Percentiles rank a stretch among this genome's conserved stretches.
phyloP scores from a whole-genome alignment of 1,140 invertebrate genomes.

The Gonatopus flavifemur region DNA sequence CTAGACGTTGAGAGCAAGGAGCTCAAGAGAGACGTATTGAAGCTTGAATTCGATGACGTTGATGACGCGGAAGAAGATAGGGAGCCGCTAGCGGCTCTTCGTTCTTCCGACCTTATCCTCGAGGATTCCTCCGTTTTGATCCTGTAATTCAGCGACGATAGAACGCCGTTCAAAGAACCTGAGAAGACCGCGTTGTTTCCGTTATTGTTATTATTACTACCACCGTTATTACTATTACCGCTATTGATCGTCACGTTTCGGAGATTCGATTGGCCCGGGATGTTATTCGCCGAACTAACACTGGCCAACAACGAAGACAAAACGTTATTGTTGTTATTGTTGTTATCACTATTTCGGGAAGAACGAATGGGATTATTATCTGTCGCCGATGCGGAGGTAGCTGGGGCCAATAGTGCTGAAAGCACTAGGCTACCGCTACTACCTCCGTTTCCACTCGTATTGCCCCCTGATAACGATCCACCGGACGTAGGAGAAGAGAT shows the following conservation, averaged over 20 bases:
- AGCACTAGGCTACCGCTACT: conserved; percentile 17
- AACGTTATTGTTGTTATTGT: too few relatives aligned
- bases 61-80: conserved; percentile 18
- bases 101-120: conserved; percentile 20
- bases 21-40: conserved; percentile 40
- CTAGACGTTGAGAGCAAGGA: conserved; percentile 37
- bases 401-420: conserved; percentile 18
- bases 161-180: conserved; percentile 41
- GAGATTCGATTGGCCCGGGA: too few relatives aligned
- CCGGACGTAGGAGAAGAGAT: conserved; percentile 18
- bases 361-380: not conserved
- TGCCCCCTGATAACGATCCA: too few relatives aligned
- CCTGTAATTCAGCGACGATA: conserved; percentile 33
- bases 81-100: conserved; percentile 5
- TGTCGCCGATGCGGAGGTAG: conserved; percentile 2
- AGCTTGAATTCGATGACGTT: conserved; percentile 22
- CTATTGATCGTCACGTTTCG: too few relatives aligned
- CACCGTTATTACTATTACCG: conserved; percentile 1
- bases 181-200: conserved; percentile 15
- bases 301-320: too few relatives aligned
- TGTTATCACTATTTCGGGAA: not conserved
- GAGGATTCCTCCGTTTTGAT: conserved; percentile 42
- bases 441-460: too few relatives aligned
- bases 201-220: conserved; percentile 1
- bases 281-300: too few relatives aligned